phyloP scores from a whole-genome alignment of 2,888 invertebrate genomes.

The Rapana venosa region DNA sequence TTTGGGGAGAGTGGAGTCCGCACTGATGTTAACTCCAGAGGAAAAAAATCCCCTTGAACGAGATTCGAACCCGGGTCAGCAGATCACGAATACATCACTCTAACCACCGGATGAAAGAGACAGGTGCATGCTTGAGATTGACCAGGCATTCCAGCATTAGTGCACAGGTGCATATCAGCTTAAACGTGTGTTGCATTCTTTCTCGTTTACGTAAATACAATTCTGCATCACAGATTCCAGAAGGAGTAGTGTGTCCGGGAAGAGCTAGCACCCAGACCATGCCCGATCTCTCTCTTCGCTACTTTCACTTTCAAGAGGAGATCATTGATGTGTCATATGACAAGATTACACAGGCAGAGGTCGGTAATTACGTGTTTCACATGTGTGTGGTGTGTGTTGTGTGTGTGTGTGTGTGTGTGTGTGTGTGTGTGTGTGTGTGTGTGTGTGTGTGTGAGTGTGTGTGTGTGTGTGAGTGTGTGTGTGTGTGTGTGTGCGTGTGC shows the following conservation, averaged over 20 bases:
- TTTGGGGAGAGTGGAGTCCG: no score
- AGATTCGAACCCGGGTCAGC: no score
- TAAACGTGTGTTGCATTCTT: neutral
- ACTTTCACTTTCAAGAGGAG: constrained; percentile 55
- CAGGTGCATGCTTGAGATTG: neutral
- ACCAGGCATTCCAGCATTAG: neutral
- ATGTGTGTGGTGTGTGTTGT: neutral
- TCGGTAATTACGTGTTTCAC: constrained; percentile 39
- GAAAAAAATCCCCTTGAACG: no score
- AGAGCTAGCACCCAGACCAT: constrained; percentile 50
- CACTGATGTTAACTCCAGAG: no score
- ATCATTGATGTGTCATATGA: constrained; percentile 47
- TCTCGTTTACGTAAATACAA: neutral
- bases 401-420: neutral
- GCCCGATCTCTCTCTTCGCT: constrained; percentile 48
- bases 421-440: constrained; percentile 20
- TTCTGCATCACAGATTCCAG: constrained; percentile 12
- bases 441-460: constrained; percentile 5
- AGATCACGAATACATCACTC: no score
- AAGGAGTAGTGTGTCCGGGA: constrained; percentile 56
- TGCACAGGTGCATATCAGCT: neutral
- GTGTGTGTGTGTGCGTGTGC: neutral
- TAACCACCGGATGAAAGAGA: neutral
- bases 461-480: neutral
- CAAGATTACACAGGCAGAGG: constrained; percentile 54